Base-by-base conservation (phyloP, 1,140 invertebrate species). In the Procambarus clarkii region DNA sequence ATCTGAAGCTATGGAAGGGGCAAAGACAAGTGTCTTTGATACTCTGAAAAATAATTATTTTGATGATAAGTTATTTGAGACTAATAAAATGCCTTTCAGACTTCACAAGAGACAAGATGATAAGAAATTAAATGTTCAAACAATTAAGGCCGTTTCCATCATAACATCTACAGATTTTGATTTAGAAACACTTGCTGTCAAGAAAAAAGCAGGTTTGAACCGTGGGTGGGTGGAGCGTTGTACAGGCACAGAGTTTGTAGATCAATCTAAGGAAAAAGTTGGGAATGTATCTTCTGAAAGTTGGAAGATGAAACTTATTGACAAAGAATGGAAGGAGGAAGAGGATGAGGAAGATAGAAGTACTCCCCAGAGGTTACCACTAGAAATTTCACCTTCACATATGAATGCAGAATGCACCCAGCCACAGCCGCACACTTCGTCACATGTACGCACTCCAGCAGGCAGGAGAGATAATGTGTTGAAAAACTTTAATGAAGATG, bases 251-350 rank as follows among this genome's bases (percentile, higher is more conserved):
- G 77, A 64, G 0, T 1, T 86, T 34, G 18, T 21, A 13, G 76
- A 86, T 44, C 24, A 69, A 45, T 34, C 21, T 21, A 76, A 76
- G 4, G 58, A 34, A n/a, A 71, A 50, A 48, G 76, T 21, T 64
- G 18, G 44, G 9, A 69, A 18, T 34, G 58, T 48, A 9, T 46
- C 82, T 48, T 64, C 74, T 54, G 89, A 91, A 9, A 64, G 24
- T 58, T 91, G 89, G 89, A 91, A 86, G n/a, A 85, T 91, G 83
- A 91, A 80, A 50, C 3, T 91, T 24, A 80, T 69, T 86, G 82
- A 91, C 83, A 64, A 54, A 50, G 89, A 91, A 24, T 91, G 82
- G 81, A 48, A 21, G n/a, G 58, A 71, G 11, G 45, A 21, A 15
- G 58, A 71, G 11, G 76, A 85, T 34, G 71, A 64, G 15, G 50